phyloP scores from a whole-genome alignment of 2,113 vertebrate genomes.

The Ailuropoda melanoleuca region DNA sequence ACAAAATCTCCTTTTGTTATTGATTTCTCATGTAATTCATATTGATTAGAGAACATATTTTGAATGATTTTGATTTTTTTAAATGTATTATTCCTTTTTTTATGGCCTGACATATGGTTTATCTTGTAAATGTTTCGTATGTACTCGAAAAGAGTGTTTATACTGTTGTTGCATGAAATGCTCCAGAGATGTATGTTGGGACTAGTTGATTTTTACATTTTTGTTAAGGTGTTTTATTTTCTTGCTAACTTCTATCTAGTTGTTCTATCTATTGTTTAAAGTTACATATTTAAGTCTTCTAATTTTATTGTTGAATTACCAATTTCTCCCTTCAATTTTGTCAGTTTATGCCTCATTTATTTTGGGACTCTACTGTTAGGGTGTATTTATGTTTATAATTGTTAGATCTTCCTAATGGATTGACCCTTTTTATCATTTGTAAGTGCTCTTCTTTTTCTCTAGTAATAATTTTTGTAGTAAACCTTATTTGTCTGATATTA shows the following conservation, averaged over 20 bases:
- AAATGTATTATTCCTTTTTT: not conserved
- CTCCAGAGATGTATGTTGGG: not conserved
- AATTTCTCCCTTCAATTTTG: not conserved
- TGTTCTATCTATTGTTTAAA: not conserved
- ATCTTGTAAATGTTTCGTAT: not conserved
- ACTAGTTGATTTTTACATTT: not conserved
- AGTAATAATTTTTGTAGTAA: not conserved
- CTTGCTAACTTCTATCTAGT: not conserved
- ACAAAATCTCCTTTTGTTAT: not conserved
- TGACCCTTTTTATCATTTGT: not conserved
- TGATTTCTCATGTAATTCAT: not conserved
- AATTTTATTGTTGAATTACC: not conserved
- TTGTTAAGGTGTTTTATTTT: not conserved
- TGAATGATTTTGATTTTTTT: not conserved
- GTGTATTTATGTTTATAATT: not conserved
- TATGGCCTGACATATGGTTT: not conserved
- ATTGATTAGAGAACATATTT: not conserved
- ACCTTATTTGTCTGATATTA: not conserved
- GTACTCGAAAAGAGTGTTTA: not conserved
- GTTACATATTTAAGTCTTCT: not conserved
- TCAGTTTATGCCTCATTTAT: not conserved
- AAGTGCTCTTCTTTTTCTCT: not conserved
- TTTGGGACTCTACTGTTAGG: not conserved
- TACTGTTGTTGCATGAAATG: not conserved
- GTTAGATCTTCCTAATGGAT: not conserved